Base-by-base conservation (phyloP, 2,113 vertebrate genomes). In the Podarcis muralis region DNA sequence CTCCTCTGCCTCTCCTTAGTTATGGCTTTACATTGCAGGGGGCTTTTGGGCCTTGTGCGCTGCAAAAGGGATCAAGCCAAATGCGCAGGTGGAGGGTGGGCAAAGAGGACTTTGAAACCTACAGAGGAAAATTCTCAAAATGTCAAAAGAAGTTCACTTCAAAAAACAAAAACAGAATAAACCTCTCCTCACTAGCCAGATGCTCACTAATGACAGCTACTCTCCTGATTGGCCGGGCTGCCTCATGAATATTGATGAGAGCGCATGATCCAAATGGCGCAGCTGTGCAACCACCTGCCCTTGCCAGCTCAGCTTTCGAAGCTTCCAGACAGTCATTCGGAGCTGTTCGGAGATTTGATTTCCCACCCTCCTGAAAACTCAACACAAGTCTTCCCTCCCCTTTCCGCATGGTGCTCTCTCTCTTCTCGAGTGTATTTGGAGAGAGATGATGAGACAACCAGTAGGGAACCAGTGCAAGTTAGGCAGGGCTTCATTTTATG, bases 281-380 rank as follows among this genome's bases (percentile, higher is more conserved):
- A 97, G 97, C 96, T 97, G 97, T 93, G 95, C 95, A 94, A 91
- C 96, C 97, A 97, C 96, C 96, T 96, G 97, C 94, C 96, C 94
- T 94, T 95, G 91, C 90, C 87, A 86, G 93, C 93, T 93, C 27
- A 83, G 59, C 82, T 95, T 94, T 95, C 84, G 0, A 95, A 94
- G 95, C 94, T 96, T 95, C 92, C 95, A 95, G 95, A 96, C 94
- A 91, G 93, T 93, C 90, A 94, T 93, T 23, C 83, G 93, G 91
- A 94, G 94, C 81, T 78, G 74, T 69, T 90, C 80, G 85, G 81
- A 37, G 76, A 53, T 93, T 91, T 91, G 72, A 78, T 88, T 88
- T 84, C 72, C 59, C 74, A 83, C 59, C 74, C 81, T 88, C 74
- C 75, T 84, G 72, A 68, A 88, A 77, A 57, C 81, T 77, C 40